phyloP scores from a whole-genome alignment of 2,888 invertebrate species.

The Apamea monoglypha region DNA sequence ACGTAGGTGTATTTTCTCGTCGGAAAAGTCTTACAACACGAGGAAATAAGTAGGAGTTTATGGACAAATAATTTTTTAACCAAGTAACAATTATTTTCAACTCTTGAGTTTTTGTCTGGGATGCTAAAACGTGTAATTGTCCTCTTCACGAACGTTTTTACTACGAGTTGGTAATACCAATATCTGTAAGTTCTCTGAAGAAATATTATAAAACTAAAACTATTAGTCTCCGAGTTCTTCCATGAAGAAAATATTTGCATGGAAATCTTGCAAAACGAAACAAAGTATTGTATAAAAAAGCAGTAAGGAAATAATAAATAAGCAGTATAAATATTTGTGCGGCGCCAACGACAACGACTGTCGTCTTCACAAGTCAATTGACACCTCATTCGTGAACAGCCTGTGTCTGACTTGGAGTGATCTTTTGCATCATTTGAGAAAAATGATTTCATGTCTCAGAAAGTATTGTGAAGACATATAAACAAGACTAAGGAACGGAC shows the following conservation, averaged over 20 bases:
- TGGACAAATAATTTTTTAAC: background rate
- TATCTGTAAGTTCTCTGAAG: background rate
- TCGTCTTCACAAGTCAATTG: conserved; percentile 31
- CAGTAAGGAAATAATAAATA: conserved; percentile 5
- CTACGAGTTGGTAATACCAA: background rate
- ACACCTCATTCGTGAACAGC: conserved; percentile 4
- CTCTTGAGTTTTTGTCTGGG: background rate
- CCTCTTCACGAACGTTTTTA: background rate
- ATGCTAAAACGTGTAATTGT: background rate
- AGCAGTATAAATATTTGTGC: conserved; percentile 8
- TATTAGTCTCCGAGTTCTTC: background rate
- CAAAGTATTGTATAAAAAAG: background rate
- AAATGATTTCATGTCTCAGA: conserved; percentile 43
- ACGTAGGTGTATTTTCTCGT: background rate
- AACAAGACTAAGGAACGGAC: no score
- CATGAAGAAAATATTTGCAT: background rate
- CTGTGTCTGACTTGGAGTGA: background rate
- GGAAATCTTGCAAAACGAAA: background rate
- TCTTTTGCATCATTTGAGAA: conserved; percentile 17
- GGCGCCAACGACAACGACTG: background rate
- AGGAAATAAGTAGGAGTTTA: background rate
- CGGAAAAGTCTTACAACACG: background rate
- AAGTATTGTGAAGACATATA: conserved; percentile 28
- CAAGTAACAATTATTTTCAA: background rate
- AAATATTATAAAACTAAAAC: background rate